Conservation (phyloP, 2,113 vertebrate genomes). For the Andinoacara biseriatus region DNA sequence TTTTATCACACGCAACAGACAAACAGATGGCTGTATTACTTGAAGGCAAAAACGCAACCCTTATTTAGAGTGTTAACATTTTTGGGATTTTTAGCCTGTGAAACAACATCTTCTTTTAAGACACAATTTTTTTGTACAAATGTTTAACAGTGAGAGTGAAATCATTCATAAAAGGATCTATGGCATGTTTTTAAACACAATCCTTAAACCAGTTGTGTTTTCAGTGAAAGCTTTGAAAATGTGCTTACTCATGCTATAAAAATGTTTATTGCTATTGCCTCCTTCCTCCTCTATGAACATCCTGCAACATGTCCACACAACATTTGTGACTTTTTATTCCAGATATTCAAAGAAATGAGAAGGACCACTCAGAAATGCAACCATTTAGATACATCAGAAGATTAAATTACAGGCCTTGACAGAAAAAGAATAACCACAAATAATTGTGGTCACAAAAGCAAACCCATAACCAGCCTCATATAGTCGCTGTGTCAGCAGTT, state of each 20-base stretch:
- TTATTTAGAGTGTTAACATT: neutral
- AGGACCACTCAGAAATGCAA: constrained; percentile 1
- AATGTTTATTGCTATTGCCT: neutral
- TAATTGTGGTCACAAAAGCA: neutral
- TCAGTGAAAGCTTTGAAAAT: neutral
- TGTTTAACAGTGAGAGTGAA: neutral
- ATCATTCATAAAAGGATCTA: neutral
- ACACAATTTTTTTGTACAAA: neutral
- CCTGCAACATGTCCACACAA: neutral
- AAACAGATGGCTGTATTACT: neutral
- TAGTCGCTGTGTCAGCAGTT: neutral
- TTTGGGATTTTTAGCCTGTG: neutral
- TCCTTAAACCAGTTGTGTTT: neutral
- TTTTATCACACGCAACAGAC: neutral
- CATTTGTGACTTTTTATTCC: neutral
- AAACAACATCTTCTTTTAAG: neutral
- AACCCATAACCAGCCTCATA: neutral
- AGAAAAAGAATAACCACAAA: constrained; percentile 12
- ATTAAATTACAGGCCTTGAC: neutral
- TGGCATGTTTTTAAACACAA: fast-evolving
- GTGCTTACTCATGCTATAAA: neutral
- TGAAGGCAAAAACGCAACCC: neutral
- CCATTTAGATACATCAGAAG: neutral
- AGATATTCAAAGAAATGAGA: neutral
- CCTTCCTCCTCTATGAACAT: fast-evolving